Evolutionary conservation across 2,113 vertebrate genomes (phyloP).

Genomic region (Probosciger aterrimus): DNA sequence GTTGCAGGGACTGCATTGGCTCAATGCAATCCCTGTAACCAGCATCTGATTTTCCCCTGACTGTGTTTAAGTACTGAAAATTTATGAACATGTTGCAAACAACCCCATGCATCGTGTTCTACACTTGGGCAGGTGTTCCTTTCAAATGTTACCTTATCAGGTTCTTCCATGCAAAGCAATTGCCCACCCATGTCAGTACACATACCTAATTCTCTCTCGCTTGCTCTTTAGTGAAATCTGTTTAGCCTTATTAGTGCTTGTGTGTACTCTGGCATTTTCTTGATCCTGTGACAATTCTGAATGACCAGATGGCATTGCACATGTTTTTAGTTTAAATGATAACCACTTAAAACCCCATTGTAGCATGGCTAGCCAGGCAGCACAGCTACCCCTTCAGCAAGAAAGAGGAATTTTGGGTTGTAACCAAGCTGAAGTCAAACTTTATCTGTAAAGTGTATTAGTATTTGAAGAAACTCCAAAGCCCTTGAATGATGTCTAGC

Average conservation of each 20-base stretch:
- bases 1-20: background rate
- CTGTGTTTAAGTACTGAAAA: background rate
- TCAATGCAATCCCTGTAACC: background rate
- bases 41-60: background rate
- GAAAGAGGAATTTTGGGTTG: background rate
- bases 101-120: background rate
- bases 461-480: background rate
- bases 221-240: background rate
- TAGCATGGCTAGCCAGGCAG: background rate
- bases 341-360: background rate
- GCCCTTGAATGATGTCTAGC: background rate
- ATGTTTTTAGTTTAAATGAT: background rate
- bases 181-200: background rate
- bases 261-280: background rate
- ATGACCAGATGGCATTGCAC: background rate
- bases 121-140: background rate
- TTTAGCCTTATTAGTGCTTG: background rate
- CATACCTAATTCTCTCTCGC: background rate
- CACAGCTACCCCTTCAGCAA: background rate
- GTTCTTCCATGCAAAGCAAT: background rate
- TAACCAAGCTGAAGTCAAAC: background rate
- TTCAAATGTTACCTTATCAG: background rate
- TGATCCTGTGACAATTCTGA: background rate
- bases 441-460: background rate
- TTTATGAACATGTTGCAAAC: background rate